A percentile compares a stretch with the other conserved stretches of the same genome.
Conservation (phyloP, 2,888 invertebrate genomes). For the Leptinotarsa peninsularis region DNA sequence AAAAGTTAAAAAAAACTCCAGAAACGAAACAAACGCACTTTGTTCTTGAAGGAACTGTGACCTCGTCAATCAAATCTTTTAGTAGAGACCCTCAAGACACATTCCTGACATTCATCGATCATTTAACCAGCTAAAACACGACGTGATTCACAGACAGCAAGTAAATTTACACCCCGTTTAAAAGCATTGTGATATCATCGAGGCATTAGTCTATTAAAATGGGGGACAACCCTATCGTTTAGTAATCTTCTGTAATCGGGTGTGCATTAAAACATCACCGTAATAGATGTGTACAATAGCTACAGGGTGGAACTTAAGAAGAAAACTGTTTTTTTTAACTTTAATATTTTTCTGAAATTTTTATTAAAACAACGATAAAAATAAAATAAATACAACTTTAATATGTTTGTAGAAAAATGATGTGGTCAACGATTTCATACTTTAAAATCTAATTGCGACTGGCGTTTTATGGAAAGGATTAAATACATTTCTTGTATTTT, state of each 20-base stretch:
- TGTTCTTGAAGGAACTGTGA: no score
- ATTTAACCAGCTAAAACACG: slow-evolving; percentile 6
- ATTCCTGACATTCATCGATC: slow-evolving; percentile 10
- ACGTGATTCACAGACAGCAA: slow-evolving; percentile 20
- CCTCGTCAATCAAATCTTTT: background rate
- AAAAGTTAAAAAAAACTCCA: no score
- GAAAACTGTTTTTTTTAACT: background rate
- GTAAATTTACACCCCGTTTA: slow-evolving; percentile 56
- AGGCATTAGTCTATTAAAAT: slow-evolving; percentile 60
- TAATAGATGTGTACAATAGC: slow-evolving; percentile 57
- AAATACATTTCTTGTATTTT: no score
- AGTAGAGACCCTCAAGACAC: background rate
- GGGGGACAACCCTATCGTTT: slow-evolving; percentile 63
- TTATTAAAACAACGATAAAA: no score
- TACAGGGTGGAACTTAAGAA: background rate
- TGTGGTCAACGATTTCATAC: no score
- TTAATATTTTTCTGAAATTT: no score
- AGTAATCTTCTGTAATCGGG: slow-evolving; percentile 62
- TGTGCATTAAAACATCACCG: slow-evolving; percentile 63
- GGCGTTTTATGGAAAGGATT: no score
- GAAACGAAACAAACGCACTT: no score
- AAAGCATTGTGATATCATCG: slow-evolving; percentile 55
- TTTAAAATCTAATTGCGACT: background rate
- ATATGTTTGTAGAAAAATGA: background rate
- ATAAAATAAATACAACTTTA: no score